phyloP scores from a whole-genome alignment of 2,888 invertebrate species.

The Heliconius aoede region DNA sequence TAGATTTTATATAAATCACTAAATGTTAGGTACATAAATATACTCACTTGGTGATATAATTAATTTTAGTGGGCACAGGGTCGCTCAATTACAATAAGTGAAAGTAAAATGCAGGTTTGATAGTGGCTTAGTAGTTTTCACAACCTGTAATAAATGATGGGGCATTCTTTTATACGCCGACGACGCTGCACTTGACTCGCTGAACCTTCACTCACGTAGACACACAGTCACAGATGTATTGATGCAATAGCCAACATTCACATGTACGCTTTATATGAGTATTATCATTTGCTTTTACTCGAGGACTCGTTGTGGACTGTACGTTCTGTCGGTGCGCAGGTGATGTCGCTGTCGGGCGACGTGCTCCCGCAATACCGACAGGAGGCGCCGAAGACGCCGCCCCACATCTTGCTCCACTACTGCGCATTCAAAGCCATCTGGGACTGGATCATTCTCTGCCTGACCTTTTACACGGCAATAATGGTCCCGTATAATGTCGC shows the following conservation, averaged over 20 bases:
- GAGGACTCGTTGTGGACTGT: neutral
- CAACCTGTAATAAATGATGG: no score
- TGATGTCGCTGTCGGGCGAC: conserved; percentile 98
- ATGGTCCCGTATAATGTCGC: conserved; percentile 99
- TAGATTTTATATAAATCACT: neutral
- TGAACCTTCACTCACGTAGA: neutral
- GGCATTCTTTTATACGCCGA: neutral
- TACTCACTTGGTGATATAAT: neutral
- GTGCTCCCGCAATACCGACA: conserved; percentile 99
- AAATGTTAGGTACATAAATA: neutral
- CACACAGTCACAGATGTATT: neutral
- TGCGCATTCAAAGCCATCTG: conserved; percentile 99
- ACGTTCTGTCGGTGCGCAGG: conserved; percentile 58
- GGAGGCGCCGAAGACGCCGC: conserved; percentile 99
- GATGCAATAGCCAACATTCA: neutral
- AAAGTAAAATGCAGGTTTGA: neutral
- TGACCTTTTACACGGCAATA: conserved; percentile 99
- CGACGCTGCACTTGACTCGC: neutral
- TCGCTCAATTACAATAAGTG: neutral
- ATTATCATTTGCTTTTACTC: neutral
- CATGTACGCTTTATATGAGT: neutral
- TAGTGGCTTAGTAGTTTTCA: neutral
- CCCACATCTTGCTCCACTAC: conserved; percentile 99
- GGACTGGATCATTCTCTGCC: conserved; percentile 99
- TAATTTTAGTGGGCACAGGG: neutral